Conservation (phyloP, 1,140 invertebrate species). For the Berghia stephanieae region DNA sequence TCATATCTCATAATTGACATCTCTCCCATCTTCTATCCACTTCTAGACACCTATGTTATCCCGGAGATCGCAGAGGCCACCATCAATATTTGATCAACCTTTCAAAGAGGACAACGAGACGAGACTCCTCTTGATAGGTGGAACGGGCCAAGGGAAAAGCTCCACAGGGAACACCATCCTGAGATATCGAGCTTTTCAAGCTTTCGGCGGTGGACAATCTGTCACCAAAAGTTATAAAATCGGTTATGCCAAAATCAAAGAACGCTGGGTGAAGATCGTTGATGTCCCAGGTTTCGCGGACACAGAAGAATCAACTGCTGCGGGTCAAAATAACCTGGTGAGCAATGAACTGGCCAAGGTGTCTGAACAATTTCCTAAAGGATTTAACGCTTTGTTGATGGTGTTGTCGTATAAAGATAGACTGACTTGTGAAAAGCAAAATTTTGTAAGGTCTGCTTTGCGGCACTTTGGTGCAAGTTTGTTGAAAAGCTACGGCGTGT, state of each 20-base stretch:
- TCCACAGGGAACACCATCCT: conserved; percentile 41
- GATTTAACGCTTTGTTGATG: conserved; percentile 26
- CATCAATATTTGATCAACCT: too few species aligned
- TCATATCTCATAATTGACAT: too few species aligned
- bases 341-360: conserved; percentile 21
- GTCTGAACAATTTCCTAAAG: conserved; percentile 12
- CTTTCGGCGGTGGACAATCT: conserved; percentile 7
- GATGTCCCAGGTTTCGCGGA: conserved; percentile 28
- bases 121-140: conserved; percentile 41
- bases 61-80: too few species aligned
- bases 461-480: too few species aligned
- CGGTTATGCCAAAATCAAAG: neutral
- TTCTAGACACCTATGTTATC: too few species aligned
- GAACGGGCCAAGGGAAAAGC: conserved; percentile 45
- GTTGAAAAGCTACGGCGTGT: too few species aligned
- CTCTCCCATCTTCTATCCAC: too few species aligned
- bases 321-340: too few species aligned
- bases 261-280: conserved; percentile 16
- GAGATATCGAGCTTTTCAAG: conserved; percentile 24
- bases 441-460: too few species aligned
- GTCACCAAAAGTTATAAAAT: neutral
- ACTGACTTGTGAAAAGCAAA: too few species aligned
- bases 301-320: neutral
- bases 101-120: too few species aligned
- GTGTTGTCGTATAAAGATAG: too few species aligned